These are phyloP conservation scores for Peucedramus taeniatus DNA, from an alignment of 2,113 vertebrate genomes.

Conservation along the genomic window DNA sequence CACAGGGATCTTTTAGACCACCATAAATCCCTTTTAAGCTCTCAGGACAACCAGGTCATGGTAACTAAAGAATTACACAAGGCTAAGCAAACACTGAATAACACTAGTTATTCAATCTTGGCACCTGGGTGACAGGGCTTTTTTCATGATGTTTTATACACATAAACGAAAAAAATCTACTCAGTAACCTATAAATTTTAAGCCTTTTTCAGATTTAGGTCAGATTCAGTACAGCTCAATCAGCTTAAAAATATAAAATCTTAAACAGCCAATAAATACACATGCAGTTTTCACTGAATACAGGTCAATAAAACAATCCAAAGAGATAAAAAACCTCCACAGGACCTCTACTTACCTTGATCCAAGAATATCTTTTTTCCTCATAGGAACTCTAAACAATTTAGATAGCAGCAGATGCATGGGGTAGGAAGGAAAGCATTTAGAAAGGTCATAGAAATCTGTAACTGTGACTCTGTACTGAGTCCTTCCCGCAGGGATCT, in stretches of 20 bases:
- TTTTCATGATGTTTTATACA: neutral
- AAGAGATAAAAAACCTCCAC: neutral
- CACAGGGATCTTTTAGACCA: neutral
- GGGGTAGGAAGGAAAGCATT: neutral
- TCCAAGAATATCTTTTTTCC: neutral
- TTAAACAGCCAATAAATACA: neutral
- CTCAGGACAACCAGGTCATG: neutral
- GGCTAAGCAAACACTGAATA: neutral
- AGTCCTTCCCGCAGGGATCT: neutral
- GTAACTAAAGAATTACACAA: neutral
- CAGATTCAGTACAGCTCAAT: neutral
- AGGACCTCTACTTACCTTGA: neutral
- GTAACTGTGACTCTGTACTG: neutral
- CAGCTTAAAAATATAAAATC: neutral
- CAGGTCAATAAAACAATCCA: neutral
- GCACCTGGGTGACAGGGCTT: neutral
- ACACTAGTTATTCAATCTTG: neutral
- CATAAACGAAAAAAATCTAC: neutral
- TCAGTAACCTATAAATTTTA: neutral
- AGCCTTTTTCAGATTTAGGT: neutral
- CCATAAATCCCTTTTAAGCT: neutral
- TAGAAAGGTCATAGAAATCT: neutral
- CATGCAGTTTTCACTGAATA: neutral
- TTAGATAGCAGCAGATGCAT: neutral
- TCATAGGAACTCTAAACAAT: neutral